Conservation (phyloP, 1,140 invertebrate species). For the Heliconius hewitsoni region DNA sequence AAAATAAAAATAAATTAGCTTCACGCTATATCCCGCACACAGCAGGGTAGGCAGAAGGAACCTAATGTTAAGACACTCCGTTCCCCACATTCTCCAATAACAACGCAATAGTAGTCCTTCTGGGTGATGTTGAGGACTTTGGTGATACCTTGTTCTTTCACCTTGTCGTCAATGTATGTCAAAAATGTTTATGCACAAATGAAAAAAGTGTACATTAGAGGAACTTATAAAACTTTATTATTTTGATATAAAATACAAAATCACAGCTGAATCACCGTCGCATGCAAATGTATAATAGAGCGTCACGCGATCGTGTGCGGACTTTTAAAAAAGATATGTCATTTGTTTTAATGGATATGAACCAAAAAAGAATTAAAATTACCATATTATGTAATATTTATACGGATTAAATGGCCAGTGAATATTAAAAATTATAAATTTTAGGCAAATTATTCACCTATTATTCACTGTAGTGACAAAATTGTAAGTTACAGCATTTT, state of each 20-base stretch:
- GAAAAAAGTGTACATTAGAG: neutral
- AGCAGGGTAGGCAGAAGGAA: no score
- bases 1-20: no score
- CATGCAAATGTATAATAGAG: slow-evolving; percentile 7
- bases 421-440: neutral
- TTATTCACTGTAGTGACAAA: neutral
- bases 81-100: no score
- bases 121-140: no score
- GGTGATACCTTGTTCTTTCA: no score
- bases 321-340: neutral
- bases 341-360: neutral
- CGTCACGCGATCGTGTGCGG: neutral
- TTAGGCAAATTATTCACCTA: neutral
- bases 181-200: neutral
- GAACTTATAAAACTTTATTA: neutral
- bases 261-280: neutral
- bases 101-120: no score
- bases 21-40: no score
- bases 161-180: no score
- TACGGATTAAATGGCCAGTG: neutral
- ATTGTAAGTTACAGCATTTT: no score
- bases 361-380: neutral
- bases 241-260: neutral
- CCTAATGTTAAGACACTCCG: no score
- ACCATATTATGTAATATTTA: no score